A percentile compares a stretch with the other conserved stretches of the same genome.
phyloP scores from a whole-genome alignment of 2,797 vertebrate genomes.

The Hydrocynus forskahlii region DNA sequence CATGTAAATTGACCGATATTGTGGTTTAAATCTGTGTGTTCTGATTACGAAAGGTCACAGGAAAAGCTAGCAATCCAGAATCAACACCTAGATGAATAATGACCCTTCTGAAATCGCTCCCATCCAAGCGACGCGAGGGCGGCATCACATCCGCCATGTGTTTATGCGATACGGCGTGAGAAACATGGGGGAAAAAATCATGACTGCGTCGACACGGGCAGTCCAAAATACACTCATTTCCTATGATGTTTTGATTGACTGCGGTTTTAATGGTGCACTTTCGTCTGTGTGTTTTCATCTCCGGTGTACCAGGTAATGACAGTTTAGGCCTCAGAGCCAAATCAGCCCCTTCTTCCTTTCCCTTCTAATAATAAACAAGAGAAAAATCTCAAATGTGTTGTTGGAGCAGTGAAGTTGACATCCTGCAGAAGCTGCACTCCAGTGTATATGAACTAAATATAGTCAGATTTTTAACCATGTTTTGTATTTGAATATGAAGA shows the following conservation, averaged over 20 bases:
- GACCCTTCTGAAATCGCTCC: not conserved
- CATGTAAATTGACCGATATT: not conserved
- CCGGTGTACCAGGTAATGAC: slow-evolving; percentile 40
- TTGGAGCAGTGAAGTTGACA: not conserved
- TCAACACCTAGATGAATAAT: not conserved
- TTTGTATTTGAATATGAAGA: too few relatives aligned
- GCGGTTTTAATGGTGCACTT: slow-evolving; percentile 27
- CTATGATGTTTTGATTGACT: slow-evolving; percentile 36
- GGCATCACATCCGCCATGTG: not conserved
- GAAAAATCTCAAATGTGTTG: slow-evolving; percentile 20
- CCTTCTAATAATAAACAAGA: slow-evolving; percentile 31
- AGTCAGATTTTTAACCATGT: too few relatives aligned
- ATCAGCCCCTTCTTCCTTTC: slow-evolving; percentile 19
- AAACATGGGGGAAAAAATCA: not conserved
- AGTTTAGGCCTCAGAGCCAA: slow-evolving; percentile 35
- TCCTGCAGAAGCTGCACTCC: not conserved
- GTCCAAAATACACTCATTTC: slow-evolving; percentile 24
- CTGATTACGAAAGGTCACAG: not conserved
- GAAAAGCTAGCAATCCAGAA: not conserved
- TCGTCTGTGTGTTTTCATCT: slow-evolving; percentile 38
- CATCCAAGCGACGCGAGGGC: not conserved
- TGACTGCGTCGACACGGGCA: not conserved
- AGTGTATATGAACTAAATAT: not conserved
- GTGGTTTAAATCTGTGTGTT: not conserved
- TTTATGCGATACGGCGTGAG: not conserved